phyloP scores from a whole-genome alignment of 2,113 vertebrate genomes.

The Cephalopterus ornatus region DNA sequence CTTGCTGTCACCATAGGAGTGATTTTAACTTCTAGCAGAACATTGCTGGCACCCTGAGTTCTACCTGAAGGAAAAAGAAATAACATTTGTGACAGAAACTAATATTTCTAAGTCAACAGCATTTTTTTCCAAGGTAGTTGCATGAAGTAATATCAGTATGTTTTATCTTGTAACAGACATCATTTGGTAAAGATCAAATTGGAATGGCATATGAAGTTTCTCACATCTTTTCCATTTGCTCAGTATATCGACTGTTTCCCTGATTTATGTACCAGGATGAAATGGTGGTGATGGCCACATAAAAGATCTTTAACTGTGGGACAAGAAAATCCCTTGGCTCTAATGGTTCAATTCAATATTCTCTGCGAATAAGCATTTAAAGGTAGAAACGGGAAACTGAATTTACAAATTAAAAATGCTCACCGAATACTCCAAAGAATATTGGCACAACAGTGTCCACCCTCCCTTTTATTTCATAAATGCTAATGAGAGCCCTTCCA shows the following conservation, averaged over 20 bases:
- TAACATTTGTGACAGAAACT: conserved; percentile 23
- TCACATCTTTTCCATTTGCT: neutral
- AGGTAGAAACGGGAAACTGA: neutral
- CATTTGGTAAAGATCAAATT: conserved; percentile 13
- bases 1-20: conserved; percentile 17
- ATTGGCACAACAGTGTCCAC: neutral
- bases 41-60: neutral
- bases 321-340: neutral
- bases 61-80: conserved; percentile 16
- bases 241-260: neutral
- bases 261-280: neutral
- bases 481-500: neutral
- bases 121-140: neutral
- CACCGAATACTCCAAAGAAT: neutral
- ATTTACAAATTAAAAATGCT: neutral
- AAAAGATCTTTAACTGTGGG: neutral
- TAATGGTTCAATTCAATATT: neutral
- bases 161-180: neutral
- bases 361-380: conserved; percentile 32
- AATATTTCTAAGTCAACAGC: conserved; percentile 37
- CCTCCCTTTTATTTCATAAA: neutral
- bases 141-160: neutral
- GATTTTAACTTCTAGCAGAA: conserved; percentile 39
- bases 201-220: neutral
- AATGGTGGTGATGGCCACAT: neutral